These are phyloP conservation scores for Dryobates pubescens DNA, from an alignment of 2,797 vertebrate genomes.

Conservation along the genomic window DNA sequence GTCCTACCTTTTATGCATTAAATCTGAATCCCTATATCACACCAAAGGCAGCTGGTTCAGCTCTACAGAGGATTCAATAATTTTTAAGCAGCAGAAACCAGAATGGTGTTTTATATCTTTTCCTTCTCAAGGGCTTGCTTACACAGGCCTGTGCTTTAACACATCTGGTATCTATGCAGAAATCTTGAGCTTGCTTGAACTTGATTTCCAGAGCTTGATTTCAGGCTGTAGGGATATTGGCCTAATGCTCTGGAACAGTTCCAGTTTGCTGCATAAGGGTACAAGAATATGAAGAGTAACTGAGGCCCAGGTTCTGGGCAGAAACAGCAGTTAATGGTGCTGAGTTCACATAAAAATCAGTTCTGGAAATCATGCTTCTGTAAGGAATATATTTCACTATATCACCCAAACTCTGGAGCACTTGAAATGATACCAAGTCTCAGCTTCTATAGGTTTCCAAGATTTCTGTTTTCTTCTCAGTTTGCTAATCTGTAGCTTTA, in stretches of 20 bases:
- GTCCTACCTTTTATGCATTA: background rate
- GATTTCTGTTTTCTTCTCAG: background rate
- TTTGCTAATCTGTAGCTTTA: background rate
- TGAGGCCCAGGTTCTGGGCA: background rate
- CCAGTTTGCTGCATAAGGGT: background rate
- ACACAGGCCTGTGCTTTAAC: background rate
- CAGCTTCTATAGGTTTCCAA: background rate
- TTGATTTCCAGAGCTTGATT: background rate
- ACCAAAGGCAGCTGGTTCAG: background rate
- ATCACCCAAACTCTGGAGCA: background rate
- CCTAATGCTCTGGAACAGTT: background rate
- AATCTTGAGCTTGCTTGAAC: background rate
- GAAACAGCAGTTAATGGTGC: background rate
- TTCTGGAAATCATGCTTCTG: background rate
- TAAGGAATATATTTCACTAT: background rate
- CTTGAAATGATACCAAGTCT: background rate
- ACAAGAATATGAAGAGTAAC: background rate
- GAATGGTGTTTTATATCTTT: background rate
- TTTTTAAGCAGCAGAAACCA: background rate
- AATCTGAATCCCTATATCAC: background rate
- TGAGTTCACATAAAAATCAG: background rate
- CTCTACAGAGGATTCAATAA: background rate
- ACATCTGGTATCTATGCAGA: background rate
- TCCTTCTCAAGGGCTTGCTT: background rate
- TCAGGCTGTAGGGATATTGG: background rate